phyloP scores from a whole-genome alignment of 1,140 invertebrate genomes.

The Drosophila mauritiana region DNA sequence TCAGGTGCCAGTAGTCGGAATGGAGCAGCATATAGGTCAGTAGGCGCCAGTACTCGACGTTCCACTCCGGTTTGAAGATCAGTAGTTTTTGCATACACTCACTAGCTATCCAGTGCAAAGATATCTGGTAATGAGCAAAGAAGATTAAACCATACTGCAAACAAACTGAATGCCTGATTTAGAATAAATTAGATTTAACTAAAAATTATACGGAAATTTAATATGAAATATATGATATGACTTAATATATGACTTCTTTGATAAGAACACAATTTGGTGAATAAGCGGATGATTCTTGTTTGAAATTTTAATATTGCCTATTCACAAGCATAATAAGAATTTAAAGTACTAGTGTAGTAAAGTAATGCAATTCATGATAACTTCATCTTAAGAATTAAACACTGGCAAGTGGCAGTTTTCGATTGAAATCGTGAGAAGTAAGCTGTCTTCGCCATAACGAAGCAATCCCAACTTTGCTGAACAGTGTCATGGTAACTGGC shows the following conservation, averaged over 20 bases:
- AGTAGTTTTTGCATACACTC: conserved; percentile 86
- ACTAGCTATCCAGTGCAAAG: conserved; percentile 85
- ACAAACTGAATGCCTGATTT: not conserved
- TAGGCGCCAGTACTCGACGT: conserved; percentile 89
- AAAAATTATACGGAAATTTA: no score
- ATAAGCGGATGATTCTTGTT: not conserved
- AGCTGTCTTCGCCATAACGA: conserved; percentile 1
- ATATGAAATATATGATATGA: no score
- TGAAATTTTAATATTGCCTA: no score
- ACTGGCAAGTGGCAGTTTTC: not conserved
- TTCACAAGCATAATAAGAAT: no score
- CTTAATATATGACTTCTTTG: no score
- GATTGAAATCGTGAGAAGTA: no score
- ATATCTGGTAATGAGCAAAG: conserved; percentile 81
- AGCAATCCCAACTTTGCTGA: conserved; percentile 24
- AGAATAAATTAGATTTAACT: no score
- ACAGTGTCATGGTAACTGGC: conserved; percentile 53
- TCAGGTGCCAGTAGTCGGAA: conserved; percentile 88
- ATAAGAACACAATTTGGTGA: no score
- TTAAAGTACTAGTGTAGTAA: no score
- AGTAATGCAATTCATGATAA: no score
- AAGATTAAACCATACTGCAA: conserved; percentile 27
- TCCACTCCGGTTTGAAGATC: conserved; percentile 89
- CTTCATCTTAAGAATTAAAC: not conserved
- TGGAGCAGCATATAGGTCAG: conserved; percentile 94